Evolutionary conservation across 2,888 invertebrate genomes (phyloP).

Genomic region (Pseudeuparius sepicola): DNA sequence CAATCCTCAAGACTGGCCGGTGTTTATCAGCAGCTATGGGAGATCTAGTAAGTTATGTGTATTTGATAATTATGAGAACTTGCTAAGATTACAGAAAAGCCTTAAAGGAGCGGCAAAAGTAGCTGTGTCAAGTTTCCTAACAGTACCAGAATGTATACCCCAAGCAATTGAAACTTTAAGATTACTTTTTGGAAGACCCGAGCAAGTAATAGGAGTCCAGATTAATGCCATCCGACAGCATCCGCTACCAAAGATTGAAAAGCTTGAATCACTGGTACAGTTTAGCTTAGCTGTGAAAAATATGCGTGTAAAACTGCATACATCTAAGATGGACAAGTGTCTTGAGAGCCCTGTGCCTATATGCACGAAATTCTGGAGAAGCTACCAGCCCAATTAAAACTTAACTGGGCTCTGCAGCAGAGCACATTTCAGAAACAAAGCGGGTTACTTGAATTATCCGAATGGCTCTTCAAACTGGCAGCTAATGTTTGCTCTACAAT

Average conservation of each 20-base stretch:
- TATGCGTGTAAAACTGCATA: conserved; percentile 9
- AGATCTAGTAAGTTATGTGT: conserved; percentile 7
- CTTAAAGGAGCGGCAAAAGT: conserved; percentile 8
- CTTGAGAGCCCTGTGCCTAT: conserved; percentile 9
- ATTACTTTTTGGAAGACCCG: conserved; percentile 1
- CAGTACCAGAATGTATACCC: conserved; percentile 9
- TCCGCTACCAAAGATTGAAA: conserved; percentile 9
- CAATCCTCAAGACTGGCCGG: conserved; percentile 2
- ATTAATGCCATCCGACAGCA: conserved; percentile 11
- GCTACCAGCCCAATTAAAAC: conserved; percentile 7
- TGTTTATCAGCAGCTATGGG: conserved; percentile 7
- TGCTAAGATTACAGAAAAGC: conserved; percentile 7
- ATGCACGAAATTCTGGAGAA: conserved; percentile 10
- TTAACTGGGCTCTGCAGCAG: conserved; percentile 12
- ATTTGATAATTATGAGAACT: conserved; percentile 10
- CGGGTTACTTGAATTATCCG: conserved; percentile 6
- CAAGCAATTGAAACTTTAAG: conserved; percentile 5
- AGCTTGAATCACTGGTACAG: conserved; percentile 13
- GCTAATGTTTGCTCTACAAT: conserved; percentile 7
- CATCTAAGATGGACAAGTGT: conserved; percentile 1
- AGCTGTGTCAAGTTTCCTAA: conserved; percentile 10
- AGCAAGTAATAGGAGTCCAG: conserved; percentile 4
- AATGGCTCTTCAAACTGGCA: conserved; percentile 9
- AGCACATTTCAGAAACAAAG: conserved; percentile 7
- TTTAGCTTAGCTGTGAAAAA: conserved; percentile 13